Percentiles rank a stretch among this genome's conserved stretches.
phyloP scores from a whole-genome alignment of 2,888 invertebrate species.

The Drosophila anomalata region DNA sequence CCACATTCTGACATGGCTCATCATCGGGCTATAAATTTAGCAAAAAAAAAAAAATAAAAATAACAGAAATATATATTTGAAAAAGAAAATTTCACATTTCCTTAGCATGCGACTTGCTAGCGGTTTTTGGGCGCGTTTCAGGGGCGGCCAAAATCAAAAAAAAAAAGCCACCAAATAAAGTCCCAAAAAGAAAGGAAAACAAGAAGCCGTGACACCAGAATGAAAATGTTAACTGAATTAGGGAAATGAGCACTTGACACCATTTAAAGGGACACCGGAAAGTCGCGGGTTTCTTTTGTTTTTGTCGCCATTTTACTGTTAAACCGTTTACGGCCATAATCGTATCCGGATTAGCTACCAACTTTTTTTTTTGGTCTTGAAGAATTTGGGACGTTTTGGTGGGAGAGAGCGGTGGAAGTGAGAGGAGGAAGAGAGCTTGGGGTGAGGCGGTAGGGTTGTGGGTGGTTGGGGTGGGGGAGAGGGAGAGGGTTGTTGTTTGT shows the following conservation, averaged over 20 bases:
- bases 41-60: conserved; percentile 43
- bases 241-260: conserved; percentile 77
- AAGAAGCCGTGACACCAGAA: conserved; percentile 20
- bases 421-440: conserved; percentile 4
- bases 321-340: conserved; percentile 68
- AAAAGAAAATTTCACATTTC: conserved; percentile 10
- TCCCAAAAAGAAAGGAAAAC: conserved; percentile 6
- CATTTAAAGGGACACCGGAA: conserved; percentile 65
- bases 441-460: background rate
- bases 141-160: conserved; percentile 19
- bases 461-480: conserved; percentile 1
- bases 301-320: conserved; percentile 24
- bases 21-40: conserved; percentile 66
- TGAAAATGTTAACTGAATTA: conserved; percentile 67
- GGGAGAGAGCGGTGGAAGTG: background rate
- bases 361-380: conserved; percentile 23
- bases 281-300: conserved; percentile 37
- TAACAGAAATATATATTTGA: conserved; percentile 18
- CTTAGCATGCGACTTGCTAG: conserved; percentile 4
- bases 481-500: conserved; percentile 30
- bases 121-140: conserved; percentile 39
- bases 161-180: conserved; percentile 20
- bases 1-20: conserved; percentile 32
- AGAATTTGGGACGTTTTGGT: conserved; percentile 27
- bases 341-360: conserved; percentile 67